Percentiles rank a stretch among this genome's conserved stretches.
phyloP scores from a whole-genome alignment of 2,888 invertebrate species.

The Teleogryllus oceanicus region DNA sequence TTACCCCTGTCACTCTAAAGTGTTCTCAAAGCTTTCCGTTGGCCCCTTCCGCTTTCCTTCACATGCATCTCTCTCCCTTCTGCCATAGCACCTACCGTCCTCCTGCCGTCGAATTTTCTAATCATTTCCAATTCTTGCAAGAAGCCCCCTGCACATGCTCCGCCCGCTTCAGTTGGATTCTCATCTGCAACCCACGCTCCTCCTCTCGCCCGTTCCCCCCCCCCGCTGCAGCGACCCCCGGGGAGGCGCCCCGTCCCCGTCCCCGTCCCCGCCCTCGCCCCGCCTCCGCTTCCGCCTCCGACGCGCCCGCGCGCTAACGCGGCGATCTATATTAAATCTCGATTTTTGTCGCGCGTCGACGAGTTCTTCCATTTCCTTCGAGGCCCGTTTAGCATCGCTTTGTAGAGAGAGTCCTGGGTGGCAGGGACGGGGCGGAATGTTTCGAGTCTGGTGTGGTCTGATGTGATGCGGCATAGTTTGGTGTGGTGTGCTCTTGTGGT shows the following conservation, averaged over 20 bases:
- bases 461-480: too few species aligned
- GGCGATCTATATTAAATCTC: constrained; percentile 1
- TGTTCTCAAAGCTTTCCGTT: too few species aligned
- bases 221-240: not conserved
- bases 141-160: too few species aligned
- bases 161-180: too few species aligned
- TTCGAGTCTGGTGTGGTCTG: not conserved
- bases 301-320: not conserved
- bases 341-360: not conserved
- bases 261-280: not conserved
- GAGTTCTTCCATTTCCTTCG: not conserved
- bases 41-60: too few species aligned
- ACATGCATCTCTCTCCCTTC: too few species aligned
- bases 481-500: too few species aligned
- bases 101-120: too few species aligned
- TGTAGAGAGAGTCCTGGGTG: not conserved
- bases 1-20: too few species aligned
- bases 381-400: constrained; percentile 3
- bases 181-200: too few species aligned
- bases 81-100: too few species aligned
- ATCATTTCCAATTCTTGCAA: too few species aligned
- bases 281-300: not conserved
- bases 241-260: not conserved
- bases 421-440: not conserved
- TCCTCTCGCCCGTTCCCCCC: not conserved